These are phyloP conservation scores for Camelus bactrianus DNA, from an alignment of 2,113 vertebrate species.

Conservation along the genomic window DNA sequence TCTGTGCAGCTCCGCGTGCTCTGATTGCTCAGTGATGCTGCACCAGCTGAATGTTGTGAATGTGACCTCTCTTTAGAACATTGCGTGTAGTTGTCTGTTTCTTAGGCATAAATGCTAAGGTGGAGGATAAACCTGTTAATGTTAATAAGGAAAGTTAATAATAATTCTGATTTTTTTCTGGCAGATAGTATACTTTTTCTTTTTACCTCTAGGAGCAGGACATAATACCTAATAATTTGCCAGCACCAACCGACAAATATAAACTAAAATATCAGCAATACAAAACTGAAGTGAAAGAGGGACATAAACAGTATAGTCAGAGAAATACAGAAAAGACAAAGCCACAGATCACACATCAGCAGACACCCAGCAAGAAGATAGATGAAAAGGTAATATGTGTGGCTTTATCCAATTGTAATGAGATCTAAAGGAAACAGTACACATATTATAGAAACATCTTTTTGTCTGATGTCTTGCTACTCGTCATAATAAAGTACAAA, in stretches of 20 bases:
- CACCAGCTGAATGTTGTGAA: not conserved
- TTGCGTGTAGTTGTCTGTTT: not conserved
- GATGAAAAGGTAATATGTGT: slow-evolving; percentile 62
- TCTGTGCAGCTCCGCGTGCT: not conserved
- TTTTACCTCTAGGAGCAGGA: slow-evolving; percentile 78
- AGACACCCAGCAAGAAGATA: slow-evolving; percentile 58
- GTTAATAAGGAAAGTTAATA: not conserved
- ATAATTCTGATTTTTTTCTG: slow-evolving; percentile 1
- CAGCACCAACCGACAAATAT: slow-evolving; percentile 74
- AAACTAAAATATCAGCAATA: slow-evolving; percentile 82
- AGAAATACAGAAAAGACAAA: slow-evolving; percentile 75
- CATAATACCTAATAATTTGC: slow-evolving; percentile 82
- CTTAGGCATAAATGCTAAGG: not conserved
- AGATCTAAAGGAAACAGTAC: not conserved
- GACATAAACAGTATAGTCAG: slow-evolving; percentile 79
- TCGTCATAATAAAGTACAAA: not conserved
- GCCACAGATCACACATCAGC: not conserved
- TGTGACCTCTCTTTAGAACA: not conserved
- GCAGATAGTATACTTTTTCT: slow-evolving; percentile 47
- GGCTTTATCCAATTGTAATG: not conserved
- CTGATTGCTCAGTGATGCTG: not conserved
- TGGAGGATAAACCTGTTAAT: not conserved
- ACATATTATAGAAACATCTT: not conserved
- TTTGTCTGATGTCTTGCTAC: not conserved
- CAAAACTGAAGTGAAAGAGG: slow-evolving; percentile 81